Percentiles rank a stretch among this genome's conserved stretches.
These are phyloP conservation scores for Meteorus sp. DNA, from an alignment of 1,140 invertebrate genomes.

Conservation along the genomic window DNA sequence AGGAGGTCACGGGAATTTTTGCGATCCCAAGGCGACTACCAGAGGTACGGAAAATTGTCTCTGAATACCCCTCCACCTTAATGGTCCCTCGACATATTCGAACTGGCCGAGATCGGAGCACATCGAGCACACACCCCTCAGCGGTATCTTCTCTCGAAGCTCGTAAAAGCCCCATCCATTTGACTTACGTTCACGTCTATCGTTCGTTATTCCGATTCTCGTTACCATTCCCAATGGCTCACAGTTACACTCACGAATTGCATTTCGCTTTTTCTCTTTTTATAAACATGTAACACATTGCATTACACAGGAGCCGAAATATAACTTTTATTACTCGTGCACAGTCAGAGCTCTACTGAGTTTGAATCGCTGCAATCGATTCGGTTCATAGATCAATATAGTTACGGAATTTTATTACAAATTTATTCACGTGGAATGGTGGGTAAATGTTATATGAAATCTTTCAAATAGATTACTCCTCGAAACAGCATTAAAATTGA, in stretches of 20 bases:
- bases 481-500: background rate
- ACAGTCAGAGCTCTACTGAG: too few species aligned
- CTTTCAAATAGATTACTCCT: background rate
- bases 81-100: slow-evolving; percentile 31
- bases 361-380: too few species aligned
- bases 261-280: slow-evolving; percentile 4
- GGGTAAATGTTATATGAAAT: too few species aligned
- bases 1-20: background rate
- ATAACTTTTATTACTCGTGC: too few species aligned
- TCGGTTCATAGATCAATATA: too few species aligned
- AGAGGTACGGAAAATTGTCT: slow-evolving; percentile 22
- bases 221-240: slow-evolving; percentile 29
- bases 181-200: slow-evolving; percentile 39
- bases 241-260: slow-evolving; percentile 18
- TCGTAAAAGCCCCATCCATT: slow-evolving; percentile 48
- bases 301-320: background rate
- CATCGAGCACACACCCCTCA: slow-evolving; percentile 15
- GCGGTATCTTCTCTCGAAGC: slow-evolving; percentile 34
- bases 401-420: too few species aligned
- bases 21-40: slow-evolving; percentile 8
- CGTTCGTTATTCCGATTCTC: slow-evolving; percentile 42
- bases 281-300: background rate
- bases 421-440: background rate
- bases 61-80: slow-evolving; percentile 31
- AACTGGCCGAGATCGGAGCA: slow-evolving; percentile 20